These are phyloP conservation scores for Vanessa tameamea DNA, from an alignment of 1,140 invertebrate genomes.

Conservation along the genomic window DNA sequence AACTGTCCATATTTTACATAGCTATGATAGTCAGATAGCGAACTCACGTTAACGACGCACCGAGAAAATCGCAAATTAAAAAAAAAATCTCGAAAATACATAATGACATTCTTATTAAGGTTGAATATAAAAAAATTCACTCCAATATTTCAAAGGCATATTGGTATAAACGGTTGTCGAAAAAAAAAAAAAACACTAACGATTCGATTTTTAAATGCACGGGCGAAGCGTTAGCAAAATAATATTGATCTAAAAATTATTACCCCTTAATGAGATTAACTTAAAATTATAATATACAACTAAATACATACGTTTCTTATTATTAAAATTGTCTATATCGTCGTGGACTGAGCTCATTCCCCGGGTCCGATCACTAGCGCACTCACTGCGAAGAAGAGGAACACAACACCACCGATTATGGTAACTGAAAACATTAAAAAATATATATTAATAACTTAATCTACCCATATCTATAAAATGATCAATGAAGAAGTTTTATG, in stretches of 20 bases:
- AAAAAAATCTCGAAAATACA: too few relatives aligned
- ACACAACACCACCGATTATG: constrained; percentile 95
- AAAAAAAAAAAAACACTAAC: too few relatives aligned
- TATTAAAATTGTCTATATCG: not conserved
- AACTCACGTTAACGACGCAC: too few relatives aligned
- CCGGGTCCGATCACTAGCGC: constrained; percentile 89
- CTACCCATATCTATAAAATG: too few relatives aligned
- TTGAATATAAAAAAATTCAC: not conserved
- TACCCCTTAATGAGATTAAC: not conserved
- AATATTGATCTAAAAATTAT: not conserved
- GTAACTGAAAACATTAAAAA: constrained; percentile 87
- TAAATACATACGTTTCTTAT: constrained; percentile 4
- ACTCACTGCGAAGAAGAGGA: constrained; percentile 94
- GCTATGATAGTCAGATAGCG: too few relatives aligned
- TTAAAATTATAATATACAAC: constrained; percentile 1
- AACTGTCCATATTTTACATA: too few relatives aligned
- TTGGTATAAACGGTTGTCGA: not conserved
- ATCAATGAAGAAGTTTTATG: too few relatives aligned
- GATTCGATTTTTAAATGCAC: constrained; percentile 6
- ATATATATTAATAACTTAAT: not conserved
- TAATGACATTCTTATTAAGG: too few relatives aligned
- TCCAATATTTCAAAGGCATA: not conserved
- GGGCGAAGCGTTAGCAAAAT: not conserved
- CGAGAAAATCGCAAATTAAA: too few relatives aligned
- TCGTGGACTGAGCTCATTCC: constrained; percentile 20